A percentile compares a stretch with the other conserved stretches of the same genome.
Evolutionary conservation across 2,888 invertebrate species (phyloP).

Genomic region (Clostera curtula): DNA sequence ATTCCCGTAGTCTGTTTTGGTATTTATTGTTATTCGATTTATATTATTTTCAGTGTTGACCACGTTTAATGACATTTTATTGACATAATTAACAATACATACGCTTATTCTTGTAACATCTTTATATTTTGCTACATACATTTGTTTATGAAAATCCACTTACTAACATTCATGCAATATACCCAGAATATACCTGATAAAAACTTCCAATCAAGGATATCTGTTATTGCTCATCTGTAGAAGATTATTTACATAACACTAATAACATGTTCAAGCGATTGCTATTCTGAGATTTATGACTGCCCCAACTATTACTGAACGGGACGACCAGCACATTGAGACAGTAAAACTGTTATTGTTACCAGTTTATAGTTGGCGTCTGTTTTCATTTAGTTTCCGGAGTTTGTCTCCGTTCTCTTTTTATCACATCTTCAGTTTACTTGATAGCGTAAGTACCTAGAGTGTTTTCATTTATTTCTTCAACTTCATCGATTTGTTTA

Average conservation of each 20-base stretch:
- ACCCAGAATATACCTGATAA: too few species aligned
- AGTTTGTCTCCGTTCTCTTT: conserved; percentile 31
- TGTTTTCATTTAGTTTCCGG: conserved; percentile 66
- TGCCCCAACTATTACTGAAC: conserved; percentile 48
- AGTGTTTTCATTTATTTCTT: neutral
- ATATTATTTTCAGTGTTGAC: too few species aligned
- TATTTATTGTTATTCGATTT: conserved; percentile 27
- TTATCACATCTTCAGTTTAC: conserved; percentile 21
- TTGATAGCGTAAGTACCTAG: neutral
- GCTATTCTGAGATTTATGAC: conserved; percentile 62
- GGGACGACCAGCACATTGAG: conserved; percentile 47
- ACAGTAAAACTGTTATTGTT: conserved; percentile 60
- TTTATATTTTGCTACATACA: too few species aligned
- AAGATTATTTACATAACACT: conserved; percentile 35
- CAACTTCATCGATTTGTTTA: too few species aligned
- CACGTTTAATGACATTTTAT: neutral
- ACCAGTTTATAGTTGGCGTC: conserved; percentile 26
- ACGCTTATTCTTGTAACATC: too few species aligned
- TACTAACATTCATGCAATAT: neutral
- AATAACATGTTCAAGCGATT: conserved; percentile 39
- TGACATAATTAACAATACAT: neutral
- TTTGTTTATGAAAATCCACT: too few species aligned
- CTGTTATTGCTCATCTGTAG: conserved; percentile 12
- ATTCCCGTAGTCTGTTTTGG: conserved; percentile 18
- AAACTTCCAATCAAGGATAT: too few species aligned